A percentile compares a stretch with the other conserved stretches of the same genome.
Evolutionary conservation across 2,797 vertebrate genomes (phyloP).

Genomic region (Nannoperca obscura): DNA sequence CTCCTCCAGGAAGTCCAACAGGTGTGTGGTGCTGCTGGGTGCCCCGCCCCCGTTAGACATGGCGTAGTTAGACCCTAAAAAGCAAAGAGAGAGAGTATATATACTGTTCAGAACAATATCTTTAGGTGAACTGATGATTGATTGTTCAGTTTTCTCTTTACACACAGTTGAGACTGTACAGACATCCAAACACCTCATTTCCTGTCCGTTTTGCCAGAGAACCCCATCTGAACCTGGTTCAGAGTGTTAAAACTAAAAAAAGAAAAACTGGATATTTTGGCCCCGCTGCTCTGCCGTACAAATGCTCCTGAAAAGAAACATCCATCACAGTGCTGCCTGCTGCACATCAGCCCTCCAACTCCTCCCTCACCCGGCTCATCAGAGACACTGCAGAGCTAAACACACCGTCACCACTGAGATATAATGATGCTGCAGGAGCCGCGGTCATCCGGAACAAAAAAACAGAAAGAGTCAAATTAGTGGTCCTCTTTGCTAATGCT

Average conservation of each 20-base stretch:
- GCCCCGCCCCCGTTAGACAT: constrained; percentile 97
- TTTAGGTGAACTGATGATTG: not conserved
- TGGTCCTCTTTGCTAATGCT: too few species aligned
- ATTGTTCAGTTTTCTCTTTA: not conserved
- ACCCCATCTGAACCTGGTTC: not conserved
- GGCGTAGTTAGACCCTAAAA: constrained; percentile 93
- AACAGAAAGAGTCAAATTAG: too few species aligned
- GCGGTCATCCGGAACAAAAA: not conserved
- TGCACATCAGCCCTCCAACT: constrained; percentile 3
- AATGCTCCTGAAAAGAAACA: not conserved
- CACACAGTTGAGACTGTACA: not conserved
- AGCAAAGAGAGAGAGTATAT: not conserved
- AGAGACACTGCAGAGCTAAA: constrained; percentile 28
- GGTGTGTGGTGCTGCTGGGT: constrained; percentile 94
- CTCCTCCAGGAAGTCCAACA: constrained; percentile 96
- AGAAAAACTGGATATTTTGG: not conserved
- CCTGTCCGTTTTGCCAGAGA: not conserved
- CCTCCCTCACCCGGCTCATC: not conserved
- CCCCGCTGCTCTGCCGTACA: not conserved
- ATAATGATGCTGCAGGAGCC: constrained; percentile 5
- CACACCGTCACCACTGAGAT: constrained; percentile 11
- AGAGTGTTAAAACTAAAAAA: not conserved
- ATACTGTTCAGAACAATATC: not conserved
- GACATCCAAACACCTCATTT: too few species aligned
- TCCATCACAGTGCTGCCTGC: constrained; percentile 6